These are phyloP conservation scores for Benitochromis conjunctus DNA, from an alignment of 2,113 vertebrate genomes.

Conservation along the genomic window DNA sequence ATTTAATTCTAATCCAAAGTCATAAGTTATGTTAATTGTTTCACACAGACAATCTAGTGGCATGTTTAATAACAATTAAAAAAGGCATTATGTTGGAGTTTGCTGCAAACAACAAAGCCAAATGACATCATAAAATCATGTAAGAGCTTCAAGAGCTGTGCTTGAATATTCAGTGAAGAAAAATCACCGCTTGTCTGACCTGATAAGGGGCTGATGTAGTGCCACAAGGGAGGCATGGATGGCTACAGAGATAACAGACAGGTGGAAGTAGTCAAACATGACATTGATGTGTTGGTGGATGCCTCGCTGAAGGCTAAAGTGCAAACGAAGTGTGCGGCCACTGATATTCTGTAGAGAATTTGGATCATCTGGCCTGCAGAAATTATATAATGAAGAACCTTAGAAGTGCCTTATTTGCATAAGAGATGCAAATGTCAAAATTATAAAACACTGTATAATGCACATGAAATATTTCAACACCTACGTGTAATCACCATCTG, in stretches of 20 bases:
- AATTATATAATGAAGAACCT: background rate
- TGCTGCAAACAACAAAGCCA: background rate
- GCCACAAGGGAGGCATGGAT: constrained; percentile 95
- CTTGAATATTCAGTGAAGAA: background rate
- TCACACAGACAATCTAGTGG: background rate
- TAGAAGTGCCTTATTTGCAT: background rate
- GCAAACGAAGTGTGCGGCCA: constrained; percentile 91
- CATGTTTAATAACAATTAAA: background rate
- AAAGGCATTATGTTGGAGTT: background rate
- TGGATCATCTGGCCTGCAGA: constrained; percentile 84
- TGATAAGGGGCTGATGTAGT: constrained; percentile 95
- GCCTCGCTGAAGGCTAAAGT: constrained; percentile 92
- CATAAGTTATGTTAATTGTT: background rate
- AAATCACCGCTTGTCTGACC: constrained; percentile 69
- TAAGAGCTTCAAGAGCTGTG: background rate
- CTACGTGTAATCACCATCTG: constrained; percentile 97
- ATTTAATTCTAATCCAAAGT: background rate
- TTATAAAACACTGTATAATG: background rate
- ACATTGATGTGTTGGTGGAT: constrained; percentile 97
- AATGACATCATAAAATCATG: background rate
- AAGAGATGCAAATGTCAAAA: background rate
- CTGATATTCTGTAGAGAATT: constrained; percentile 92
- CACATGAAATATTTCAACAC: constrained; percentile 60
- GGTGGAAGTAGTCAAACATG: constrained; percentile 99
- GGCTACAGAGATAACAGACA: constrained; percentile 91